Evolutionary conservation across 2,888 invertebrate genomes (phyloP), one percentile per base, ranked within the genome.

Genomic region (Zonitis immaculata): DNA sequence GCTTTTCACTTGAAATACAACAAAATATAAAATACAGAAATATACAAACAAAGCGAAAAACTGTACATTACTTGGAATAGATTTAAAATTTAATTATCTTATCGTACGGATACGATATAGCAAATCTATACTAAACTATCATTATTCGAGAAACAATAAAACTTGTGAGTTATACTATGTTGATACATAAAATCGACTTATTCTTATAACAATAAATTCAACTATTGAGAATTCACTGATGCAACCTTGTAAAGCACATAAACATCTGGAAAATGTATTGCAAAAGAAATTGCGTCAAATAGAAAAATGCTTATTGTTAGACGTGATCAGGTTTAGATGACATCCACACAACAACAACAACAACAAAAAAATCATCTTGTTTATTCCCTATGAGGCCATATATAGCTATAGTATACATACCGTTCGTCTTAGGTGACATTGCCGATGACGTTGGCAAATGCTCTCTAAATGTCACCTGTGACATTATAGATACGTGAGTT

Each of bases 281-380:
- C 62, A 62, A 60, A 60, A 60, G 62, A 58, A 57, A 50, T 56
- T 4, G 22, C 5, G 5, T 32, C 50, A 46, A 27, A 6, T 57
- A 59, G 52, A 59, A 62, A 62, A 66, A 64, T 64, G 64, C 63
- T 63, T 66, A 64, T 62, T 64, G 62, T 59, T 59, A 58, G 45
- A 54, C 56, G 58, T 64, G 64, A 64, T 62, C 62, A 61, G 57
- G 58, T 54, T 55, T 44, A 14, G 32, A 7, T 32, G 8, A 14
- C 14, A 32, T 8, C 1, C 1, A 32, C 7, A 30, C 30, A 11
- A n/a, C n/a, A n/a, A n/a, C n/a, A n/a, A n/a, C n/a, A n/a, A n/a
- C n/a, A n/a, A n/a, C n/a, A n/a, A n/a, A n/a, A n/a, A n/a, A n/a
- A n/a, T n/a, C n/a, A n/a, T n/a, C n/a, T n/a, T n/a, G n/a, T n/a